These are phyloP conservation scores for Merluccius polli DNA, from an alignment of 2,797 vertebrate species.

Conservation along the genomic window DNA sequence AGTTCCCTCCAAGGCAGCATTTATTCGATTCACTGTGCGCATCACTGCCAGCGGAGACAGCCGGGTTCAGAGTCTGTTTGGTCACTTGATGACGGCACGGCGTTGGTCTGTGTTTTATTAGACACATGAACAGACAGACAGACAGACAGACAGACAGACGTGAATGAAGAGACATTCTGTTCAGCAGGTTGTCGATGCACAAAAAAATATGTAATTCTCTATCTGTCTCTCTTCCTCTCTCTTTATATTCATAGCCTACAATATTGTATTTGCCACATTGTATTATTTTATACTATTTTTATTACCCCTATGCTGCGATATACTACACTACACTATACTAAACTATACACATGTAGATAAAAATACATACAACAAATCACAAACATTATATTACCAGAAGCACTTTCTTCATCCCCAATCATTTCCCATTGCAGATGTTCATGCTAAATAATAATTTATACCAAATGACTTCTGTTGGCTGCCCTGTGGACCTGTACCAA, in stretches of 20 bases:
- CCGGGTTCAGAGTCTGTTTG: neutral
- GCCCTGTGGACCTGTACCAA: neutral
- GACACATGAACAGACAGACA: neutral
- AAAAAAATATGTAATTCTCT: neutral
- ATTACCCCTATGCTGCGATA: neutral
- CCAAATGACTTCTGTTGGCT: neutral
- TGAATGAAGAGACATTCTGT: neutral
- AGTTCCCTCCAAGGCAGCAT: constrained; percentile 1
- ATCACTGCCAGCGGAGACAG: constrained; percentile 4
- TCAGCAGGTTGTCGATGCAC: neutral
- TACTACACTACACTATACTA: neutral
- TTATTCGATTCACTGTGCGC: constrained; percentile 4
- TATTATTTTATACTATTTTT: neutral
- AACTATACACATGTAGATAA: neutral
- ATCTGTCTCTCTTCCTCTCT: neutral
- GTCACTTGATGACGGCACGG: neutral
- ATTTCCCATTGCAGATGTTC: neutral
- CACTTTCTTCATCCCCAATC: neutral
- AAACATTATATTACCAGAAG: too few relatives aligned
- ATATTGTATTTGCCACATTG: neutral
- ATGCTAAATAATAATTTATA: constrained; percentile 9
- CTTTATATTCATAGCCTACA: neutral
- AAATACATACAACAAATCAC: neutral
- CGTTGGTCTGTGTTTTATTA: neutral
- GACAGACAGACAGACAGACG: neutral